phyloP scores from a whole-genome alignment of 2,113 vertebrate genomes.

The Callipepla squamata region DNA sequence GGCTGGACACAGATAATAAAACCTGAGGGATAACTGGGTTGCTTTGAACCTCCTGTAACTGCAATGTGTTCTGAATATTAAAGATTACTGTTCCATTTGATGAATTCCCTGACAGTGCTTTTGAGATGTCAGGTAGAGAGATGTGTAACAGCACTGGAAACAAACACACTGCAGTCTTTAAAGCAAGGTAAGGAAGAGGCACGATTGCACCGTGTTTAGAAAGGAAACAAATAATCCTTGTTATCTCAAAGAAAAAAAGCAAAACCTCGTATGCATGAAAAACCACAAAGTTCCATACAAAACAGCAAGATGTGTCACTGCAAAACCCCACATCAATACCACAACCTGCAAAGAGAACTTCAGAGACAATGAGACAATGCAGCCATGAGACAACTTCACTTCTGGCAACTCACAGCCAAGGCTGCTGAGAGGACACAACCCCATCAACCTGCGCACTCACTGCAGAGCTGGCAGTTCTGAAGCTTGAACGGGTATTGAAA shows the following conservation, averaged over 20 bases:
- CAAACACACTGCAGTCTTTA: not conserved
- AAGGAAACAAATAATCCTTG: not conserved
- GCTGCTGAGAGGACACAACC: not conserved
- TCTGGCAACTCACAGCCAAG: not conserved
- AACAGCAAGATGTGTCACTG: not conserved
- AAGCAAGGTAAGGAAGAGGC: not conserved
- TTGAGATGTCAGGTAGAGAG: not conserved
- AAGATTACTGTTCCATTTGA: not conserved
- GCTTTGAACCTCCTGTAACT: not conserved
- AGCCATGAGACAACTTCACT: not conserved
- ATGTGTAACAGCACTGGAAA: not conserved
- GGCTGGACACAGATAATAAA: not conserved
- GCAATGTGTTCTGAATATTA: not conserved
- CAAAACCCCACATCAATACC: not conserved
- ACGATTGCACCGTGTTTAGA: not conserved
- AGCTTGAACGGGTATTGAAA: not conserved
- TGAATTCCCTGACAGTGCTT: not conserved
- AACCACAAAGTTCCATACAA: not conserved
- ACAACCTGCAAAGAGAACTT: not conserved
- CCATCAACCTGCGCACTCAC: not conserved
- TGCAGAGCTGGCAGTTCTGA: conserved; percentile 1
- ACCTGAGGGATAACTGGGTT: not conserved
- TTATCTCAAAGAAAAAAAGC: not conserved
- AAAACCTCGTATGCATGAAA: rapidly evolving
- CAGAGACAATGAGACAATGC: not conserved